A percentile compares a stretch with the other conserved stretches of the same genome.
Evolutionary conservation across 2,888 invertebrate species (phyloP).

Genomic region (Hymenopus coronatus): DNA sequence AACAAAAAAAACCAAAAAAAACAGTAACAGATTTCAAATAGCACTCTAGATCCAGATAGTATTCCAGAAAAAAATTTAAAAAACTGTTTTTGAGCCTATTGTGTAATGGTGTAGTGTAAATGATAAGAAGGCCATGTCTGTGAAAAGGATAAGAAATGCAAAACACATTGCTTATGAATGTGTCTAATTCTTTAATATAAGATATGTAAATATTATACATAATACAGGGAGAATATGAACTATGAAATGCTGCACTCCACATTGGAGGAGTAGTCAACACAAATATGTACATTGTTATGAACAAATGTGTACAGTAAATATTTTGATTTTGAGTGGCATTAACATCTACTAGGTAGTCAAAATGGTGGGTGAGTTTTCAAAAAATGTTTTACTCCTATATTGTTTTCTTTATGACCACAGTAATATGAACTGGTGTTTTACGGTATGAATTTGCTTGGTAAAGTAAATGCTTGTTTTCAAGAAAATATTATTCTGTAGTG

Average conservation of each 20-base stretch:
- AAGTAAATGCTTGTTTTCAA: constrained; percentile 4
- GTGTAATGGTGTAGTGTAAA: neutral
- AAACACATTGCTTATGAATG: constrained; percentile 23
- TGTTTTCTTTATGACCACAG: constrained; percentile 22
- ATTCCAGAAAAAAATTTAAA: neutral
- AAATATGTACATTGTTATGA: constrained; percentile 18
- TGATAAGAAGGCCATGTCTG: neutral
- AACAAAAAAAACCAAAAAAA: neutral
- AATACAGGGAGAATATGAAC: constrained; percentile 28
- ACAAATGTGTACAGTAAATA: neutral
- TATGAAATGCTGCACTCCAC: constrained; percentile 15
- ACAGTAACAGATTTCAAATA: neutral
- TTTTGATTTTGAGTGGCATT: neutral
- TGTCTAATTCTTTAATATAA: constrained; percentile 15
- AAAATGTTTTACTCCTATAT: constrained; percentile 17
- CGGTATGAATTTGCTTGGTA: constrained; percentile 22
- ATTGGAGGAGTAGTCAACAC: constrained; percentile 21
- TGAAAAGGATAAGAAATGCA: neutral
- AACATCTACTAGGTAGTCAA: neutral
- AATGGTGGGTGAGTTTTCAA: constrained; percentile 14
- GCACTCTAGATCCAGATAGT: neutral
- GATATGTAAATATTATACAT: constrained; percentile 24
- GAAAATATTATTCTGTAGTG: constrained; percentile 15
- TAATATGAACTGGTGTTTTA: constrained; percentile 21
- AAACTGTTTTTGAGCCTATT: constrained; percentile 8